Percentiles rank a stretch among this genome's conserved stretches.
phyloP scores from a whole-genome alignment of 2,797 vertebrate species.

The Oreortyx pictus region DNA sequence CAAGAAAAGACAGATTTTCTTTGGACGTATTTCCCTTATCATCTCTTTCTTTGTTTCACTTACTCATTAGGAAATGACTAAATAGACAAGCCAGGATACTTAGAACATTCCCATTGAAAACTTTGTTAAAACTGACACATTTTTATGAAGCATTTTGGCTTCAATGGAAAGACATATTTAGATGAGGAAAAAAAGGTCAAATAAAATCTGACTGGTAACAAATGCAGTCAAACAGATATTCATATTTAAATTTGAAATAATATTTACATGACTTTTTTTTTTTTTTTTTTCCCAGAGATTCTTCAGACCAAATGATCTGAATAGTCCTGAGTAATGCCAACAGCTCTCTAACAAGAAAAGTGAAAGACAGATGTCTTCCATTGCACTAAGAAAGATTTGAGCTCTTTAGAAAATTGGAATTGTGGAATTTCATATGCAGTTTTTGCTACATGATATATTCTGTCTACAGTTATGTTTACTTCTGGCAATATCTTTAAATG shows the following conservation, averaged over 20 bases:
- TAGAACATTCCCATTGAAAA: conserved; percentile 53
- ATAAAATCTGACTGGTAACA: conserved; percentile 2
- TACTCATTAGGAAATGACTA: conserved; percentile 52
- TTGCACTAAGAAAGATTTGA: neutral
- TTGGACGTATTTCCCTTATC: neutral
- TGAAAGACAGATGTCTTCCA: neutral
- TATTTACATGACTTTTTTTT: neutral
- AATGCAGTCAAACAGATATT: conserved; percentile 10
- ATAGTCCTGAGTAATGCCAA: neutral
- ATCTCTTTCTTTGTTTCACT: conserved; percentile 33
- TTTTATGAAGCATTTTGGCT: conserved; percentile 57
- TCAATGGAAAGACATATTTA: conserved; percentile 54
- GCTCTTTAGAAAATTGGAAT: neutral
- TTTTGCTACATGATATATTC: neutral
- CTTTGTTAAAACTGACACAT: conserved; percentile 54
- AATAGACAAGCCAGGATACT: conserved; percentile 51
- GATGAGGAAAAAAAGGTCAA: conserved; percentile 17
- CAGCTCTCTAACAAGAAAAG: neutral
- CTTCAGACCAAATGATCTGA: neutral
- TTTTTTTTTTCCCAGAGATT: conserved; percentile 22
- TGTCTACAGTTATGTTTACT: neutral
- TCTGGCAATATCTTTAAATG: neutral
- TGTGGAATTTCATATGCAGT: neutral
- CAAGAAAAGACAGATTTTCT: neutral
- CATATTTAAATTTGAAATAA: neutral